Base-by-base conservation (phyloP, 2,797 vertebrate genomes). In the Danio choprae region DNA sequence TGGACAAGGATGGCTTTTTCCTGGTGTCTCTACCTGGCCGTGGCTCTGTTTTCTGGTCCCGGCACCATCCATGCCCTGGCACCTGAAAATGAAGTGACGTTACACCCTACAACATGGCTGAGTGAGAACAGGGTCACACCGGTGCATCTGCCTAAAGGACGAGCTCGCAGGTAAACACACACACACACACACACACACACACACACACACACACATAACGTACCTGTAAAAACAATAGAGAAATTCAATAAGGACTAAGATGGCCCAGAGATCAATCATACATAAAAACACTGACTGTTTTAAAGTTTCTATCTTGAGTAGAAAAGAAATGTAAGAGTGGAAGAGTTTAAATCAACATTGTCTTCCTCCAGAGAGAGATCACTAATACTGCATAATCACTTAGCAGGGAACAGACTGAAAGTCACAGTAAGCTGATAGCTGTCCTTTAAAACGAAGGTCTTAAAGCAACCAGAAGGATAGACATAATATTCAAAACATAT, bases 61-160 rank as follows among this genome's bases (percentile, higher is more conserved):
- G 77, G 68, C 59, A 83, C 40, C 7, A 82, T 85, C 41, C 74
- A 78, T 1, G 83, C 85, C 58, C 68, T 90, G 79, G 87, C 88
- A 15, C 91, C 93, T n/a, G 92, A 93, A 87, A 95, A 95, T 5
- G 94, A 94, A 87, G 92, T 94, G 12, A 92, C 92, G 0, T 93
- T 95, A 67, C 93, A 93, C 38, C 93, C 94, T 43, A 94, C 93
- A 2, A 83, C 93, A 29, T 92, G 95, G 90, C 89, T 97, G 71
- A 89, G 89, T 60, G 94, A 95, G 59, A 95, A 94, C 41, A 95
- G 92, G 84, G 88, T 95, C 89, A 96, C 91, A 4, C 89, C 94
- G 41, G 0, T 96, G 58, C 91, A 94, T 43, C 91, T 97, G 55
- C 89, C 93, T 53, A 95, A 95, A 87, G 95, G 96, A 79, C 92